Evolutionary conservation across 2,888 invertebrate genomes (phyloP).

Genomic region (Agrochola macilenta): DNA sequence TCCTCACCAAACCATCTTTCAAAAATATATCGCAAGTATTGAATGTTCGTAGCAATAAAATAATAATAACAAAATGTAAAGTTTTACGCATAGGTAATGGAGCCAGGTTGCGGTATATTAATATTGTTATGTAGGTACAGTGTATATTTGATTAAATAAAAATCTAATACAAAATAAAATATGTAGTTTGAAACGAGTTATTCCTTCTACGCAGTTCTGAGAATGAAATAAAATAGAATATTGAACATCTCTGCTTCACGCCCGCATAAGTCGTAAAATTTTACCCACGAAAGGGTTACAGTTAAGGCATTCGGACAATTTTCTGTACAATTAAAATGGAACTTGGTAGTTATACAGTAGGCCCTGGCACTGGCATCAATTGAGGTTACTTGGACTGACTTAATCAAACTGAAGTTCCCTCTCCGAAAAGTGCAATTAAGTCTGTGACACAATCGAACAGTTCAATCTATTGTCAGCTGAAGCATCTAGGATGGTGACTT

Average conservation of each 20-base stretch:
- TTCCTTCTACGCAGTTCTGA: slow-evolving; percentile 5
- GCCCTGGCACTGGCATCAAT: slow-evolving; percentile 15
- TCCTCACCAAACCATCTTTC: neutral
- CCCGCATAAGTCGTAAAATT: slow-evolving; percentile 47
- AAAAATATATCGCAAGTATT: neutral
- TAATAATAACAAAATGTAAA: neutral
- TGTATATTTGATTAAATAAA: neutral
- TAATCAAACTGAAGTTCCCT: slow-evolving; percentile 42
- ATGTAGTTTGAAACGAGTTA: slow-evolving; percentile 1
- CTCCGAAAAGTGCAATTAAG: slow-evolving; percentile 47
- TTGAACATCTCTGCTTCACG: slow-evolving; percentile 44
- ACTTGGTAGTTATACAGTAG: slow-evolving; percentile 26
- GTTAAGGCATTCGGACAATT: slow-evolving; percentile 38
- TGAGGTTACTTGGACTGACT: slow-evolving; percentile 31
- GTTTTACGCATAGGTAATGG: neutral
- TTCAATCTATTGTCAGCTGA: slow-evolving; percentile 21
- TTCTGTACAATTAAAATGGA: slow-evolving; percentile 42
- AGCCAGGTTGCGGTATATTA: neutral
- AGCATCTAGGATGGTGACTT: neutral
- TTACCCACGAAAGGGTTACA: slow-evolving; percentile 43
- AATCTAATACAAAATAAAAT: slow-evolving; percentile 9
- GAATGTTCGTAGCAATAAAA: neutral
- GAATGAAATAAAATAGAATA: slow-evolving; percentile 45
- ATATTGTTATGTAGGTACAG: neutral
- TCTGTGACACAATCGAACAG: slow-evolving; percentile 29